Evolutionary conservation across 2,888 invertebrate species (phyloP).

Genomic region (Megalurothrips usitatus): DNA sequence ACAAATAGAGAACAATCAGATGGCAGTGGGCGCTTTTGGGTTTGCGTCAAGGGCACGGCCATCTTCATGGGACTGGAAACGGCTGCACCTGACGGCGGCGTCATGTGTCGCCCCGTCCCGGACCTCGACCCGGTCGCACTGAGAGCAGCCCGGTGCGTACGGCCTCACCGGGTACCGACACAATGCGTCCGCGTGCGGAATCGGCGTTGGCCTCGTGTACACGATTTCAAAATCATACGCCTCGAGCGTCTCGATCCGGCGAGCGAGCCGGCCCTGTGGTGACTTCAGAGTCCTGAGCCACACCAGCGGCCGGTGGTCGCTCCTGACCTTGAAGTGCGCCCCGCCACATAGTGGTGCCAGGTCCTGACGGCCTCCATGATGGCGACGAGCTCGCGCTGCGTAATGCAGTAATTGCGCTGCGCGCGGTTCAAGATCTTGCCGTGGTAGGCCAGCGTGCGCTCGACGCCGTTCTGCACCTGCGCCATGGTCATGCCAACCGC

Average conservation of each 20-base stretch:
- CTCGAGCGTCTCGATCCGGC: neutral
- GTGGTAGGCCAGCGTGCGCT: neutral
- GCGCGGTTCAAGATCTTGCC: neutral
- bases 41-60: no score
- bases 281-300: neutral
- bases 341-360: neutral
- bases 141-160: neutral
- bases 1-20: no score
- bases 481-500: neutral
- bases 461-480: neutral
- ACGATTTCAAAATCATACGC: neutral
- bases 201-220: neutral
- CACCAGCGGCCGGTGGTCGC: neutral
- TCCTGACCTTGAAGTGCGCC: neutral
- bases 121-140: neutral
- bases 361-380: neutral
- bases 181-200: neutral
- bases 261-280: neutral
- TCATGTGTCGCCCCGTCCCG: neutral
- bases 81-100: neutral
- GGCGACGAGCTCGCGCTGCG: constrained; percentile 5
- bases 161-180: neutral
- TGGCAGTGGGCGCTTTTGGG: no score
- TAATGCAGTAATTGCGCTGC: neutral
- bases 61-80: no score